These are phyloP conservation scores for Drosophila orena DNA, from an alignment of 1,140 invertebrate genomes.

Conservation along the genomic window DNA sequence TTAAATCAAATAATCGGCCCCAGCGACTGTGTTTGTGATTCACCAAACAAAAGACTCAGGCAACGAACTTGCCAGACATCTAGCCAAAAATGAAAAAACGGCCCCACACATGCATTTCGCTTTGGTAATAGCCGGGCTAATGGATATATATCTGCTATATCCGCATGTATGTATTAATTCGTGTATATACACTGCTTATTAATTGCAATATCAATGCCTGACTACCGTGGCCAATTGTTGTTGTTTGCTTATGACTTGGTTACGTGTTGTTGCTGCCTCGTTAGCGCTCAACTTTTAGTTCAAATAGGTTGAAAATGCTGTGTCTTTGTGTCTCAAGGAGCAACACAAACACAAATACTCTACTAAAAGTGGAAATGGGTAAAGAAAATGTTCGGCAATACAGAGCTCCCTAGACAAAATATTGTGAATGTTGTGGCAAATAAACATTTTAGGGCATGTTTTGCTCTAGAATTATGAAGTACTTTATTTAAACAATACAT, in stretches of 20 bases:
- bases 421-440: neutral
- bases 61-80: constrained; percentile 60
- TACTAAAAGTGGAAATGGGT: constrained; percentile 9
- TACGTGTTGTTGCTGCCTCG: constrained; percentile 48
- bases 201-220: constrained; percentile 76
- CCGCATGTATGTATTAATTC: constrained; percentile 29
- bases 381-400: neutral
- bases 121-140: constrained; percentile 31
- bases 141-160: constrained; percentile 30
- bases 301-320: constrained; percentile 25
- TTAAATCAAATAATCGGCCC: constrained; percentile 76
- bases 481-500: neutral
- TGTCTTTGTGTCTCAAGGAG: constrained; percentile 5
- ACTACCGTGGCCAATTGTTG: constrained; percentile 62
- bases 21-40: constrained; percentile 55
- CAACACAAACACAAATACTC: constrained; percentile 38
- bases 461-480: neutral
- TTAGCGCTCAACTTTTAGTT: constrained; percentile 60
- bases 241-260: constrained; percentile 40
- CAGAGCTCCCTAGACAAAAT: neutral
- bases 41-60: constrained; percentile 71
- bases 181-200: constrained; percentile 53
- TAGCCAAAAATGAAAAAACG: constrained; percentile 29
- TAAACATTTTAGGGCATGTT: neutral
- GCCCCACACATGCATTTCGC: constrained; percentile 55